Evolutionary conservation across 2,888 invertebrate species (phyloP).

Genomic region (Trachelus iudaicus): DNA sequence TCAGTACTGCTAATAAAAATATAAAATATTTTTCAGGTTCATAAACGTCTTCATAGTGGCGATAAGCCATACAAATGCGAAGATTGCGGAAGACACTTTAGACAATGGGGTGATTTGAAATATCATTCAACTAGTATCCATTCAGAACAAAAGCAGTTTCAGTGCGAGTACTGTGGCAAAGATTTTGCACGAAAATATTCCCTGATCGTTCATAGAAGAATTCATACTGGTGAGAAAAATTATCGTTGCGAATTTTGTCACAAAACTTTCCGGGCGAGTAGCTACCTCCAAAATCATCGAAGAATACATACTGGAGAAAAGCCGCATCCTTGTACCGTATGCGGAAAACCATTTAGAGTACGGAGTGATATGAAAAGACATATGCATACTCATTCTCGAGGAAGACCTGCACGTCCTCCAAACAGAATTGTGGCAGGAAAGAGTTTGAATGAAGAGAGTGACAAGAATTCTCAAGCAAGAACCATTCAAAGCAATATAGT

Average conservation of each 20-base stretch:
- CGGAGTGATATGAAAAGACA: constrained; percentile 87
- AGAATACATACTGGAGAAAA: constrained; percentile 88
- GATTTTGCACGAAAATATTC: constrained; percentile 91
- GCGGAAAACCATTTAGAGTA: constrained; percentile 85
- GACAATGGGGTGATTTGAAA: constrained; percentile 90
- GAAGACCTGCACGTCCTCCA: constrained; percentile 43
- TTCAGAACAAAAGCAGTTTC: constrained; percentile 83
- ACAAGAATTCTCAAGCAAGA: constrained; percentile 30
- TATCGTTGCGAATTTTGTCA: constrained; percentile 87
- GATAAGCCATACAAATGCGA: constrained; percentile 87
- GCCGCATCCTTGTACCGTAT: constrained; percentile 80
- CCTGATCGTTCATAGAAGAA: constrained; percentile 83
- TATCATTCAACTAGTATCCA: constrained; percentile 88
- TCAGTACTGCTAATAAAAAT: not conserved
- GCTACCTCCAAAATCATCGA: constrained; percentile 85
- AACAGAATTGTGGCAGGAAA: constrained; percentile 22
- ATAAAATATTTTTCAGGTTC: constrained; percentile 69
- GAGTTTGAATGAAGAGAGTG: constrained; percentile 26
- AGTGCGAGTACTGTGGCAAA: constrained; percentile 90
- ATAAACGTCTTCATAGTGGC: constrained; percentile 84
- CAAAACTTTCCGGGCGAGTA: constrained; percentile 87
- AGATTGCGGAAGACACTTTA: constrained; percentile 80
- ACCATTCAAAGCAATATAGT: constrained; percentile 56
- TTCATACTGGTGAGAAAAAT: constrained; percentile 88
- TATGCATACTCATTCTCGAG: constrained; percentile 75